Conservation (phyloP, 2,797 vertebrate genomes). For the Fundulus diaphanus region DNA sequence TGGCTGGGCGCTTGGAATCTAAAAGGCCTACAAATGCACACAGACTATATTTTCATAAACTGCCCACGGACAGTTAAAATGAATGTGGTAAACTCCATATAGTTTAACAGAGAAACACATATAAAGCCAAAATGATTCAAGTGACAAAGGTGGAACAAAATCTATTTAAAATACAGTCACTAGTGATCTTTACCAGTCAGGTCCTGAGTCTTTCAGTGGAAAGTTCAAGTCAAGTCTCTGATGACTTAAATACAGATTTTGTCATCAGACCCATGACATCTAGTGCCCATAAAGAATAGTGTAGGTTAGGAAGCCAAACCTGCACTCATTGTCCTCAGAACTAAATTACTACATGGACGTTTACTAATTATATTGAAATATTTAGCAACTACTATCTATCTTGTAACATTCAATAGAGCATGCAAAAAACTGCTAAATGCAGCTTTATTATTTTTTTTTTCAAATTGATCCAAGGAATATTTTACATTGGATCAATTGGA, state of each 20-base stretch:
- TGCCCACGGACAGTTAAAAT: background rate
- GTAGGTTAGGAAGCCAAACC: background rate
- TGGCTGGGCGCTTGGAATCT: constrained; percentile 20
- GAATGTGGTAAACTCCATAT: background rate
- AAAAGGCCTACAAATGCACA: constrained; percentile 13
- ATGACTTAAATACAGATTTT: background rate
- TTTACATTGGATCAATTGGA: no score
- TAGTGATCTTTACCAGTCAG: no score
- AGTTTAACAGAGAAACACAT: background rate
- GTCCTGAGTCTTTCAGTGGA: no score
- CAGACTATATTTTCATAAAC: background rate
- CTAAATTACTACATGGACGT: background rate
- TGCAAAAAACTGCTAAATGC: background rate
- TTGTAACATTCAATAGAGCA: background rate
- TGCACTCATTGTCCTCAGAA: background rate
- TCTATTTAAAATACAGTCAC: background rate
- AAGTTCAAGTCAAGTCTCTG: no score
- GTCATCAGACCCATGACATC: background rate
- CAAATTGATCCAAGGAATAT: no score
- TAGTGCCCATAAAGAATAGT: background rate
- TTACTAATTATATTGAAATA: background rate
- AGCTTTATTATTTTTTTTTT: no score
- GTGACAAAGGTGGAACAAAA: background rate
- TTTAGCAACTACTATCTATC: no score
- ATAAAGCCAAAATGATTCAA: background rate